These are phyloP conservation scores for Saccostrea glomerata DNA, from an alignment of 1,140 invertebrate species.

Conservation along the genomic window DNA sequence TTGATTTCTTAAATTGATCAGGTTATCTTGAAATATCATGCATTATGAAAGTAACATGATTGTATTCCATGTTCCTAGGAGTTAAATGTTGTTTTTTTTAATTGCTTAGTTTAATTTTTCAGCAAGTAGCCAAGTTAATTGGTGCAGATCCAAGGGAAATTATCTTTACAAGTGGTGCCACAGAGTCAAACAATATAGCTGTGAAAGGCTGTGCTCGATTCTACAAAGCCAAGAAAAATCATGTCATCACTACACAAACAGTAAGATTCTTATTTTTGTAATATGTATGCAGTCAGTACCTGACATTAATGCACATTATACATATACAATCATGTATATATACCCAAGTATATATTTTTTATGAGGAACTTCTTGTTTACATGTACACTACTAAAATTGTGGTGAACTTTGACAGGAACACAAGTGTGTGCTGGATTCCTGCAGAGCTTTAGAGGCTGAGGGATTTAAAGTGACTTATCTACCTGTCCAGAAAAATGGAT, in stretches of 20 bases:
- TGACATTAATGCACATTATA: too few species aligned
- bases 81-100: too few species aligned
- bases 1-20: too few species aligned
- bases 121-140: conserved; percentile 95
- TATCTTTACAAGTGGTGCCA: conserved; percentile 99
- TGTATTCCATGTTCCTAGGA: too few species aligned
- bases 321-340: too few species aligned
- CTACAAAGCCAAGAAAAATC: conserved; percentile 96
- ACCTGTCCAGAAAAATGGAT: conserved; percentile 93
- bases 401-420: conserved; percentile 87
- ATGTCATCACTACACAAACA: conserved; percentile 98
- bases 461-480: conserved; percentile 98
- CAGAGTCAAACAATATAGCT: conserved; percentile 99
- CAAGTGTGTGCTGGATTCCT: conserved; percentile 99
- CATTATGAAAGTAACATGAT: too few species aligned
- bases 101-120: conserved; percentile 48
- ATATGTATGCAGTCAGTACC: too few species aligned
- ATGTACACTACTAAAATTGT: neutral
- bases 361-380: neutral
- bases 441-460: conserved; percentile 94
- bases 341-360: too few species aligned
- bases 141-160: conserved; percentile 99
- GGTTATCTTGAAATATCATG: too few species aligned
- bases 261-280: conserved; percentile 81
- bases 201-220: conserved; percentile 97